phyloP scores from a whole-genome alignment of 2,113 vertebrate species.

The Chaetodon trifascialis region DNA sequence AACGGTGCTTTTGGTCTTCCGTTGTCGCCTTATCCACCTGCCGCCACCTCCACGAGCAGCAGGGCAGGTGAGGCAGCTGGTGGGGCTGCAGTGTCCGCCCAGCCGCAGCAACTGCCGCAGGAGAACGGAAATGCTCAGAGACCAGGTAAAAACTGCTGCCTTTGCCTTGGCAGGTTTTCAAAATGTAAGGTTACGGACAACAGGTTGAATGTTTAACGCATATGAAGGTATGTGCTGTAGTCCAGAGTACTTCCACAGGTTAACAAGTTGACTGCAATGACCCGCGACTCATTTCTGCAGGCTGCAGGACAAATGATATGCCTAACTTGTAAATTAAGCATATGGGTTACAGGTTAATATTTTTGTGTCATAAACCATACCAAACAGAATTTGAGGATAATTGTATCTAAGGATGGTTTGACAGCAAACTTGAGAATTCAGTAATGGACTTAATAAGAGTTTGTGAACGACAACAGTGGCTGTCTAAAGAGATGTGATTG shows the following conservation, averaged over 20 bases:
- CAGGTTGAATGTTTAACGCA: neutral
- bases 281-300: too few species aligned
- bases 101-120: slow-evolving; percentile 66
- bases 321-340: neutral
- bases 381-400: neutral
- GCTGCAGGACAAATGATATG: neutral
- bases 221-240: neutral
- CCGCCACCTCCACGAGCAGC: slow-evolving; percentile 23
- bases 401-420: neutral
- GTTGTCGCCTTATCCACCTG: slow-evolving; percentile 51
- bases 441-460: neutral
- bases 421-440: neutral
- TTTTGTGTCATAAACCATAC: neutral
- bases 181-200: neutral
- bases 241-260: neutral
- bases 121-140: slow-evolving; percentile 80
- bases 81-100: slow-evolving; percentile 52
- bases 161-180: neutral
- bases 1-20: slow-evolving; percentile 60
- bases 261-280: neutral
- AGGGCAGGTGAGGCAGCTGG: slow-evolving; percentile 54
- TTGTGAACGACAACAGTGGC: neutral
- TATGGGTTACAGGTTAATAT: neutral
- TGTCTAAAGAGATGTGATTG: neutral
- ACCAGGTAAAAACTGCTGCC: slow-evolving; percentile 55